Conservation (phyloP, 2,888 invertebrate genomes). For the Cistogaster globosa region DNA sequence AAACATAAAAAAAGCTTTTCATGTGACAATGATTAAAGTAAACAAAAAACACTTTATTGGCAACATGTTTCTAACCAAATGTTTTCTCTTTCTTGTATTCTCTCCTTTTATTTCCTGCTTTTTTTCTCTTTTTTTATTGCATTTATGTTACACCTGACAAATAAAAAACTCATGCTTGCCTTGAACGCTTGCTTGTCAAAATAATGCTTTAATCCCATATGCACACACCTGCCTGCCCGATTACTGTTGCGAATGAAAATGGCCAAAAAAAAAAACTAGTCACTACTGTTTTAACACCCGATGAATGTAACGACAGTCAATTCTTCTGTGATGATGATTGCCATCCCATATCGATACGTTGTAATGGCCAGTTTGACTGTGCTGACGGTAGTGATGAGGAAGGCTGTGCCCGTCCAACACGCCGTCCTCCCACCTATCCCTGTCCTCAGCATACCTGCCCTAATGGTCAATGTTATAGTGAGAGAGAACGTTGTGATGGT, state of each 20-base stretch:
- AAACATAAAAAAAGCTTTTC: slow-evolving; percentile 24
- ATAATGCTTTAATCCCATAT: slow-evolving; percentile 40
- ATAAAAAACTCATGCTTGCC: slow-evolving; percentile 56
- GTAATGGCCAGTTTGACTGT: slow-evolving; percentile 86
- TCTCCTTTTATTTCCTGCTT: slow-evolving; percentile 58
- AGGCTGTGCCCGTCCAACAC: slow-evolving; percentile 75
- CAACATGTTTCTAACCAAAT: slow-evolving; percentile 46
- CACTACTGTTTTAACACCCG: slow-evolving; percentile 77
- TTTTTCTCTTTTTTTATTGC: slow-evolving; percentile 55
- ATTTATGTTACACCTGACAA: slow-evolving; percentile 52
- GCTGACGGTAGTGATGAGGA: slow-evolving; percentile 86
- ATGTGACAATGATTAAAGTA: background rate
- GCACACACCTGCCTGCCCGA: slow-evolving; percentile 48
- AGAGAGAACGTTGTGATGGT: slow-evolving; percentile 84
- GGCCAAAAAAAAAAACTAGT: slow-evolving; percentile 61
- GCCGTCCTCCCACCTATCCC: slow-evolving; percentile 75
- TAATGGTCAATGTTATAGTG: slow-evolving; percentile 83
- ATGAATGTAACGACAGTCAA: slow-evolving; percentile 81
- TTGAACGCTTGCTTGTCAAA: slow-evolving; percentile 46
- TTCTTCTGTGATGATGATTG: slow-evolving; percentile 86
- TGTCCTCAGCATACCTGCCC: slow-evolving; percentile 84
- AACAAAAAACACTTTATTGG: slow-evolving; percentile 26
- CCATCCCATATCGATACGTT: slow-evolving; percentile 85
- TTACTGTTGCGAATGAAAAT: slow-evolving; percentile 3
- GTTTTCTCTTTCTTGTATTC: slow-evolving; percentile 54